Evolutionary conservation across 1,140 invertebrate genomes (phyloP).

Genomic region (Aphaenogaster ashmeadi): DNA sequence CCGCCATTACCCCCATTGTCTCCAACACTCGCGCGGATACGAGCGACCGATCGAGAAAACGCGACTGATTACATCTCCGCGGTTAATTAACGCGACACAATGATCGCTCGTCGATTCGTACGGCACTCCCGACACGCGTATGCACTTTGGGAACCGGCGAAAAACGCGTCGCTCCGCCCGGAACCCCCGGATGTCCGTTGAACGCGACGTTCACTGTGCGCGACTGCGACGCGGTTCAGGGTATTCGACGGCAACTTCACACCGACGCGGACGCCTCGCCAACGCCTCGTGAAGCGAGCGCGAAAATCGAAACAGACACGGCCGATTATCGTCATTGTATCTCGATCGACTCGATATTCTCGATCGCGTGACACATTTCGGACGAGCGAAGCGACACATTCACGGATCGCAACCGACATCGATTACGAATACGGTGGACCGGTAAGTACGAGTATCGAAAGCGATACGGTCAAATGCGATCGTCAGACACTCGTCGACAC

Average conservation of each 20-base stretch:
- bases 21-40: background rate
- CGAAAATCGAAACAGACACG: background rate
- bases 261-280: background rate
- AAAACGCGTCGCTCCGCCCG: background rate
- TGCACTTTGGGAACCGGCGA: background rate
- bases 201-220: no score
- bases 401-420: background rate
- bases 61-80: background rate
- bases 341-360: background rate
- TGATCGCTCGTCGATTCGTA: background rate
- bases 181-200: background rate
- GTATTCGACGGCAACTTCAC: background rate
- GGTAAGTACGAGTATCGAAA: background rate
- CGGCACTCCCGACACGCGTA: background rate
- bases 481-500: background rate
- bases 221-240: background rate
- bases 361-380: no score
- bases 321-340: background rate
- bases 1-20: background rate
- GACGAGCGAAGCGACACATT: background rate
- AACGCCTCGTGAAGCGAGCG: background rate
- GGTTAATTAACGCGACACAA: slow-evolving; percentile 3
- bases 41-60: background rate
- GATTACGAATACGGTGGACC: background rate
- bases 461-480: background rate